Conservation (phyloP, 2,113 vertebrate genomes). For the Scortum barcoo region DNA sequence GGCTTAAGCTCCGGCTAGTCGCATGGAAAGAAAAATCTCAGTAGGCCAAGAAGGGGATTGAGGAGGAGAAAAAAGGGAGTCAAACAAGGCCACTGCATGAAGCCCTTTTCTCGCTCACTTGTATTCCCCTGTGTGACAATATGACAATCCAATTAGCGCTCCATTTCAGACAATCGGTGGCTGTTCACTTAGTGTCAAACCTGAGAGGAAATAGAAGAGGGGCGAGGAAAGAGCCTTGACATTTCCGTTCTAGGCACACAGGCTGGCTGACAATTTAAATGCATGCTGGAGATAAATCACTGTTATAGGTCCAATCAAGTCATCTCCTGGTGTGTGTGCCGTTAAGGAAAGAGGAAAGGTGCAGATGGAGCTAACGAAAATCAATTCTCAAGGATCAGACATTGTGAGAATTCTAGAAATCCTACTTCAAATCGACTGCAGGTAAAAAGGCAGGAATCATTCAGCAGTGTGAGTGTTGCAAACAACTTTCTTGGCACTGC, state of each 20-base stretch:
- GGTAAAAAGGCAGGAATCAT: slow-evolving; percentile 16
- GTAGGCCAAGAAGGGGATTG: slow-evolving; percentile 53
- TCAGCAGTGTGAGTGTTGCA: slow-evolving; percentile 1
- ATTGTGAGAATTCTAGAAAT: slow-evolving; percentile 21
- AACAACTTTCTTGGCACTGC: background rate
- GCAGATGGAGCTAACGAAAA: background rate
- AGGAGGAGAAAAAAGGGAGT: slow-evolving; percentile 46
- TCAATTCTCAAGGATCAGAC: slow-evolving; percentile 24
- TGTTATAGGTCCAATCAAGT: slow-evolving; percentile 33
- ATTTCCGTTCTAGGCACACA: slow-evolving; percentile 36
- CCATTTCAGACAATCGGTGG: slow-evolving; percentile 53
- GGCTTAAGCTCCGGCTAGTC: slow-evolving; percentile 63
- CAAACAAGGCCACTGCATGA: slow-evolving; percentile 66
- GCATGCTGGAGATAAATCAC: slow-evolving; percentile 42
- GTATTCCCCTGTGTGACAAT: slow-evolving; percentile 69
- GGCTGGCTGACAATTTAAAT: slow-evolving; percentile 33
- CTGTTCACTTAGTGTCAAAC: slow-evolving; percentile 36
- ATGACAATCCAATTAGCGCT: slow-evolving; percentile 79
- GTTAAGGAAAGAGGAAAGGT: slow-evolving; percentile 6
- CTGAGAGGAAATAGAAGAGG: slow-evolving; percentile 40
- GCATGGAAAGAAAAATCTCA: slow-evolving; percentile 53
- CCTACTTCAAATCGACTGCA: slow-evolving; percentile 9
- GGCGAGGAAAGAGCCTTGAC: slow-evolving; percentile 35
- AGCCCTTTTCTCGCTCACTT: slow-evolving; percentile 53
- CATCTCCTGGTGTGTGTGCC: background rate